Evolutionary conservation across 37 sponge, comb jelly and placozoan species (phyloP).

Genomic region (Chondrilla cf. caribensis): DNA sequence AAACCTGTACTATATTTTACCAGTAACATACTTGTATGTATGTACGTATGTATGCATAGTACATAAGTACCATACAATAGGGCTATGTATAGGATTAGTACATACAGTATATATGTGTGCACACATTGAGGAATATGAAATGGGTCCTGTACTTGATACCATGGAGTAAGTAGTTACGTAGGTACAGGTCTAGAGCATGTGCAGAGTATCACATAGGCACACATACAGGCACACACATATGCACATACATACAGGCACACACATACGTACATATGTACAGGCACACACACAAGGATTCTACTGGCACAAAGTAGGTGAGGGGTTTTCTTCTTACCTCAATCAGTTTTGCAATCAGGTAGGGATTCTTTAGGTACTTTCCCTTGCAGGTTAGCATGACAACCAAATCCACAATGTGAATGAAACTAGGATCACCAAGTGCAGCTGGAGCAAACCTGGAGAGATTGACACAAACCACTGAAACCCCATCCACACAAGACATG

Average conservation of each 20-base stretch:
- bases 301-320: neutral
- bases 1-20: too few relatives aligned
- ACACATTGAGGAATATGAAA: too few relatives aligned
- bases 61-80: too few relatives aligned
- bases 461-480: too few relatives aligned
- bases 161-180: neutral
- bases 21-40: too few relatives aligned
- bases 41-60: too few relatives aligned
- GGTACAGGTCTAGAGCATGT: neutral
- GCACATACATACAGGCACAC: slow-evolving; percentile 9
- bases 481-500: too few relatives aligned
- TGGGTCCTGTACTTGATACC: too few relatives aligned
- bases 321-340: slow-evolving; percentile 60
- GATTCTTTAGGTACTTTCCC: slow-evolving; percentile 65
- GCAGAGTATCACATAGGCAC: neutral
- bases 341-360: slow-evolving; percentile 86
- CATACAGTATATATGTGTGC: too few relatives aligned
- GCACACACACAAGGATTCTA: neutral
- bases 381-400: slow-evolving; percentile 53
- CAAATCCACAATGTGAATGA: slow-evolving; percentile 44
- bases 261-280: neutral
- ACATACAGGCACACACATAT: neutral
- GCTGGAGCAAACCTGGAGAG: slow-evolving; percentile 41
- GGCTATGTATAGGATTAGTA: too few relatives aligned
- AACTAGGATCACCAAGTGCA: slow-evolving; percentile 45